Base-by-base conservation (phyloP, 2,888 invertebrate genomes). In the Xestobium rufovillosum region DNA sequence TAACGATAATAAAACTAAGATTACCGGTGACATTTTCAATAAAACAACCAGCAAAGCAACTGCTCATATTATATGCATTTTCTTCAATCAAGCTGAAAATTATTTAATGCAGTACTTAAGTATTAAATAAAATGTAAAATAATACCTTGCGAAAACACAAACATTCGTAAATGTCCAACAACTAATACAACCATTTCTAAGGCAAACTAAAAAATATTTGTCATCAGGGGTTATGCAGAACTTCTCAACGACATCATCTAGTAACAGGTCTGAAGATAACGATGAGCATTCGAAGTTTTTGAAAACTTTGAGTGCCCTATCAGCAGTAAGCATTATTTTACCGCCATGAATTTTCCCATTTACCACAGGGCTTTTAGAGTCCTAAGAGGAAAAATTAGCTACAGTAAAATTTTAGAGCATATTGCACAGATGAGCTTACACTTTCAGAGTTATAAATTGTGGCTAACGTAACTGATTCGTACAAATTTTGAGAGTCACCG, bases 381-480 rank as follows among this genome's bases (percentile, higher is more conserved):
- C n/a, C n/a, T n/a, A n/a, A n/a, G n/a, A n/a, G n/a, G n/a, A n/a
- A n/a, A n/a, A n/a, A n/a, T n/a, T n/a, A n/a, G n/a, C n/a, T n/a
- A n/a, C n/a, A n/a, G n/a, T n/a, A n/a, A n/a, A n/a, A n/a, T n/a
- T n/a, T n/a, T n/a, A n/a, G n/a, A n/a, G n/a, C n/a, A n/a, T n/a
- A n/a, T n/a, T n/a, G n/a, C n/a, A n/a, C n/a, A n/a, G n/a, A n/a
- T n/a, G n/a, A n/a, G n/a, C n/a, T n/a, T n/a, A n/a, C n/a, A n/a
- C n/a, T n/a, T n/a, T 6, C 23, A 8, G 23, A 19, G 10, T 10
- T 27, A 29, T 41, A 45, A 13, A 68, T 60, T 4, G 61, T 56
- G 33, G 70, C 71, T 36, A 69, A 45, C 2, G 72, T 73, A 34
- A 57, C 60, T 14, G 67, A 63, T 63, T 73, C 72, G 45, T 67